Percentiles rank a stretch among this genome's conserved stretches.
These are phyloP conservation scores for Parnassius orleans DNA, from an alignment of 2,888 invertebrate genomes.

Conservation along the genomic window DNA sequence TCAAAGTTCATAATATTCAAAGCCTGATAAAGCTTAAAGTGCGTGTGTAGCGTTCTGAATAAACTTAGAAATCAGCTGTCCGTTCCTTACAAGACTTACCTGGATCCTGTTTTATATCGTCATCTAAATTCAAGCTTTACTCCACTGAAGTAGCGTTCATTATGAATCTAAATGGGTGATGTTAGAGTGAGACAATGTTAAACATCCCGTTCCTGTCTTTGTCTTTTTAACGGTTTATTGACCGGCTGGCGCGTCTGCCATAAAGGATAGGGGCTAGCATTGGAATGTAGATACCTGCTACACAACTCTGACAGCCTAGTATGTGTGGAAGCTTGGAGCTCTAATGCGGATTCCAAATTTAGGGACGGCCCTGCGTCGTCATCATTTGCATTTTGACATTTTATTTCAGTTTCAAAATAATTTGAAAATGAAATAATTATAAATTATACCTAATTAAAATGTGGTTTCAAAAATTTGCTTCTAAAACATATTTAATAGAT, in stretches of 20 bases:
- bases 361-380: no score
- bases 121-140: slow-evolving; percentile 26
- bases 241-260: slow-evolving; percentile 51
- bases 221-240: slow-evolving; percentile 61
- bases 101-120: slow-evolving; percentile 39
- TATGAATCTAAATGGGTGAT: slow-evolving; percentile 21
- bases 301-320: slow-evolving; percentile 56
- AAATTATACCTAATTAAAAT: no score
- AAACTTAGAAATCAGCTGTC: slow-evolving; percentile 47
- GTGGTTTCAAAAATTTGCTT: no score
- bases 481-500: no score
- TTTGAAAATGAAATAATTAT: no score
- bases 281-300: slow-evolving; percentile 61
- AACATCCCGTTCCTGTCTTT: slow-evolving; percentile 65
- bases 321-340: slow-evolving; percentile 64
- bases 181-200: slow-evolving; percentile 41
- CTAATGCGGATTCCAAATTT: slow-evolving; percentile 37
- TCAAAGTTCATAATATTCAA: slow-evolving; percentile 27
- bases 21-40: slow-evolving; percentile 25
- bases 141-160: slow-evolving; percentile 22
- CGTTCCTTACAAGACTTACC: slow-evolving; percentile 49
- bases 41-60: slow-evolving; percentile 37
- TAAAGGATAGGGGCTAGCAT: slow-evolving; percentile 48
- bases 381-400: no score
- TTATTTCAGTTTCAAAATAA: no score